Base-by-base conservation (phyloP, 2,797 vertebrate genomes). In the Eleutherodactylus coqui region DNA sequence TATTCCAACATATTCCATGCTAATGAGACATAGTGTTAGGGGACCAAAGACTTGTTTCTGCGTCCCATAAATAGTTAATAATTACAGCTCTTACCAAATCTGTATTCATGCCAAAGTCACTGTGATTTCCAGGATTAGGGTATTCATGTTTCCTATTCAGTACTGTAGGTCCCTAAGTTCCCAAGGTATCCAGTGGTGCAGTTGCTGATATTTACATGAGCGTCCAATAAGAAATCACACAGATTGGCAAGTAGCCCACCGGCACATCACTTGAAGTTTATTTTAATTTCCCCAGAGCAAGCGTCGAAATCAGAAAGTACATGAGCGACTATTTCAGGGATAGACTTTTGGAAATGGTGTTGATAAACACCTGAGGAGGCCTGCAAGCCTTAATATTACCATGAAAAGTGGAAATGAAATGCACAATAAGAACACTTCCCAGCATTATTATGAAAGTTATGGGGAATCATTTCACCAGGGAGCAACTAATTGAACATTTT, bases 281-380 rank as follows among this genome's bases (percentile, higher is more conserved):
- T 73, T 83, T 58, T 73, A 83, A 83, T 83, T 83, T 83, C 81
- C 81, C 81, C 29, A 45, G 81, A 72, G 80, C 36, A 24, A 83
- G n/a, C 49, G 4, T 16, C 58, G 55, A 83, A 83, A 72, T 55
- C 67, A 72, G 62, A 32, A 81, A 53, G 64, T 51, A 72, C 67
- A 72, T 11, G 19, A 58, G 49, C 58, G 49, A 73, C 58, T 73
- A 73, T 70, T 60, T 83, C 49, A 58, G 67, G 34, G 32, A 27
- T 72, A 82, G 10, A 34, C 45, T 43, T 73, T 83, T 58, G 17
- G 36, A 72, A 73, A 64, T 64, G 55, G 27, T 53, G 51, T 83
- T 58, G 34, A 55, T 83, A 41, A 83, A 73, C 32, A 51, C 49
- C 67, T 83, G 49, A 82, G 80, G 51, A 82, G 47, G 67, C 47